A percentile compares a stretch with the other conserved stretches of the same genome.
phyloP scores from a whole-genome alignment of 92 coral and sea anemone species.

The Desmophyllum pertusum region DNA sequence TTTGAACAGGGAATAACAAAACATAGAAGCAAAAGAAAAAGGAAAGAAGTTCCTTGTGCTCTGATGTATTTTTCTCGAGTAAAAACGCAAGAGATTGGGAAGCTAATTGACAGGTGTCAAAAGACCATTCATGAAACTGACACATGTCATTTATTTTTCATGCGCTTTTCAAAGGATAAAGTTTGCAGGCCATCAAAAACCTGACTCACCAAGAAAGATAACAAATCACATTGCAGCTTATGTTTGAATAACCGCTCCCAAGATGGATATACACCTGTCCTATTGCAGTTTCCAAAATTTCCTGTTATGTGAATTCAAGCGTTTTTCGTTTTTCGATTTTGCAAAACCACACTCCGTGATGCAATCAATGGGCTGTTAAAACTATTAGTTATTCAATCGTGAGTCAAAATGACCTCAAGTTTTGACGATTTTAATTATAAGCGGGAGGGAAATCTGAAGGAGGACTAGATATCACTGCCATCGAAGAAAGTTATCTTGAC shows the following conservation, averaged over 20 bases:
- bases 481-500: background rate
- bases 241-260: background rate
- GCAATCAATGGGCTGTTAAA: constrained; percentile 7
- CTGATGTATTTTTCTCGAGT: background rate
- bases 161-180: background rate
- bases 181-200: background rate
- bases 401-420: constrained; percentile 43
- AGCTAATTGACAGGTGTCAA: constrained; percentile 19
- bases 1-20: background rate
- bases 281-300: background rate
- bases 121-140: constrained; percentile 11
- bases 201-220: background rate
- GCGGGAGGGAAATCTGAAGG: background rate
- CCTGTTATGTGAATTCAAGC: background rate
- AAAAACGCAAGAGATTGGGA: background rate
- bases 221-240: background rate
- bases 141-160: constrained; percentile 5
- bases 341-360: background rate
- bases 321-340: background rate
- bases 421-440: constrained; percentile 7
- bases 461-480: background rate
- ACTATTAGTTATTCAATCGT: constrained; percentile 18
- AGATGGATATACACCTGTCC: background rate
- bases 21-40: background rate
- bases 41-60: background rate